Base-by-base conservation (phyloP, 2,888 invertebrate genomes). In the Sphaeridia pumilis region DNA sequence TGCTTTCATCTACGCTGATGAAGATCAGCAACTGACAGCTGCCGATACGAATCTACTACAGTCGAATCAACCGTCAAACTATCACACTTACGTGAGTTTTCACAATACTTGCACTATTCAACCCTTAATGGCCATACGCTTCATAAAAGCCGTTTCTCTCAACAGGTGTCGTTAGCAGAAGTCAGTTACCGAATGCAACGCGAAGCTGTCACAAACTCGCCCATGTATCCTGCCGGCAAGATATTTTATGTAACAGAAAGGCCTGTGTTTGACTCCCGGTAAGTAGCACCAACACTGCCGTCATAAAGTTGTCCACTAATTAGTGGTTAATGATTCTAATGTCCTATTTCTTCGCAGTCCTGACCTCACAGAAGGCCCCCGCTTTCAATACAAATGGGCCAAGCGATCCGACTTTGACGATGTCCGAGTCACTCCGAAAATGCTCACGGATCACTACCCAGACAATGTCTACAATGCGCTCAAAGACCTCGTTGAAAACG, bases 361-460 rank as follows among this genome's bases (percentile, higher is more conserved):
- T 4, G 62, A 64, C 43, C 49, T 64, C 21, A 43, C 55, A n/a
- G 63, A 60, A 22, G 58, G 59, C 27, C 54, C 59, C 7, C 55
- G 59, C 2, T 84, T 75, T 68, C 82, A 83, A 68, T 84, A 85
- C 78, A 75, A 84, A 38, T 88, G 87, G 87, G 82, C 84, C 2
- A 75, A 79, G 51, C 76, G 84, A 0, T 84, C 86, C 67, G 83
- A 84, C 68, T 87, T 87, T 70, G 79, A 79, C 74, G 84, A 87
- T 67, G 73, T 90, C 49, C 77, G 83, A 64, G 84, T 90, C 48
- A 86, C 87, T 79, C 86, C 87, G 4, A 76, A 83, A 46, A 89
- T 89, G 85, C 69, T 89, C 3, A 74, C 84, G 1, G 89, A 92
- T 70, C 90, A 92, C 69, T 72, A 89, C 45, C 89, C 90, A 0